Percentiles rank a stretch among this genome's conserved stretches.
Conservation (phyloP, 2,113 vertebrate genomes). For the Mugil cephalus region DNA sequence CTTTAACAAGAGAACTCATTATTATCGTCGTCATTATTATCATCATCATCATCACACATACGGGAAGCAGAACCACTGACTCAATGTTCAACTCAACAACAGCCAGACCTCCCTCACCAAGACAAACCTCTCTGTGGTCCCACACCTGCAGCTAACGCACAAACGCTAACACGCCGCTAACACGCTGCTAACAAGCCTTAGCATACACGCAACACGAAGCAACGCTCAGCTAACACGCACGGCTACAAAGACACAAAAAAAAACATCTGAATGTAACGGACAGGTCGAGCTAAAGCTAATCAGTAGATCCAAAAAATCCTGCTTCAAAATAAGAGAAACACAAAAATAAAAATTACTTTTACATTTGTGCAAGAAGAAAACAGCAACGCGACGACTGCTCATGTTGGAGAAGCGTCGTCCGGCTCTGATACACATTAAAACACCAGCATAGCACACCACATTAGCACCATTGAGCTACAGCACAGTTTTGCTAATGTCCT, state of each 20-base stretch:
- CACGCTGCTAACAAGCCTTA: background rate
- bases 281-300: no score
- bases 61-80: constrained; percentile 64
- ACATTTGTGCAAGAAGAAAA: constrained; percentile 22
- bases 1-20: constrained; percentile 72
- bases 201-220: background rate
- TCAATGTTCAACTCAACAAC: constrained; percentile 46
- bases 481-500: no score
- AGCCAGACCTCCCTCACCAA: constrained; percentile 59
- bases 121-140: constrained; percentile 74
- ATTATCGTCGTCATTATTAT: constrained; percentile 62
- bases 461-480: background rate
- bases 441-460: background rate
- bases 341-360: constrained; percentile 9
- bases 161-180: constrained; percentile 12
- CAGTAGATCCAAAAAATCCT: constrained; percentile 6
- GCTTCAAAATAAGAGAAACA: background rate
- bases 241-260: background rate
- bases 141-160: constrained; percentile 45
- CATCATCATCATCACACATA: constrained; percentile 61
- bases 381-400: background rate
- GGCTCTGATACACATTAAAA: constrained; percentile 10
- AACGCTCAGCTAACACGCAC: background rate
- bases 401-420: constrained; percentile 17
- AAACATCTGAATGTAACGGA: constrained; percentile 12